Evolutionary conservation across 2,113 vertebrate species (phyloP).

Genomic region (Callipepla squamata): DNA sequence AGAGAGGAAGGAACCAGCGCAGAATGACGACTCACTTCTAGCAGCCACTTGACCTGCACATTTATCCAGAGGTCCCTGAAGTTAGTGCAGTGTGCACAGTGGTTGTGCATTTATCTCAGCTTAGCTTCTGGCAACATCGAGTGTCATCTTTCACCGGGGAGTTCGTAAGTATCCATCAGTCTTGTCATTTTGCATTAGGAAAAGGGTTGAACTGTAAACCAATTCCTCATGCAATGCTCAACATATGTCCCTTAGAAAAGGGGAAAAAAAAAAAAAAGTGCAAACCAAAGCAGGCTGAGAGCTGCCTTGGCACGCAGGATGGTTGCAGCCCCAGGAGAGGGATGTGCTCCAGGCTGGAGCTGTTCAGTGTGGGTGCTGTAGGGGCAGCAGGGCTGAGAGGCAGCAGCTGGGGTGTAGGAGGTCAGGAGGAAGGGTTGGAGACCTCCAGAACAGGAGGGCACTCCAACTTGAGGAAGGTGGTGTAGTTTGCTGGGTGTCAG

Average conservation of each 20-base stretch:
- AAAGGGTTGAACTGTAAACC: neutral
- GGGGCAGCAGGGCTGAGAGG: neutral
- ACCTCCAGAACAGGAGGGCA: neutral
- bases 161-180: neutral
- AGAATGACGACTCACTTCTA: neutral
- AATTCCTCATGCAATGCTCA: neutral
- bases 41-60: neutral
- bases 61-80: neutral
- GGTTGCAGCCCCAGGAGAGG: neutral
- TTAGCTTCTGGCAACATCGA: neutral
- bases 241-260: neutral
- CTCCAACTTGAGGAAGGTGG: neutral
- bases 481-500: neutral
- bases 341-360: rapidly evolving
- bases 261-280: neutral
- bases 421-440: neutral
- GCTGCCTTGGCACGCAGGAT: neutral
- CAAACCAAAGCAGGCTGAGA: neutral
- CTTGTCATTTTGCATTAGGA: neutral
- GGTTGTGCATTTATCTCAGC: neutral
- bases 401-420: neutral
- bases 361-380: neutral
- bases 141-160: neutral
- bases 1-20: neutral
- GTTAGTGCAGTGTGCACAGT: neutral